phyloP scores from a whole-genome alignment of 2,797 vertebrate species.

The Neopelma chrysocephalum region DNA sequence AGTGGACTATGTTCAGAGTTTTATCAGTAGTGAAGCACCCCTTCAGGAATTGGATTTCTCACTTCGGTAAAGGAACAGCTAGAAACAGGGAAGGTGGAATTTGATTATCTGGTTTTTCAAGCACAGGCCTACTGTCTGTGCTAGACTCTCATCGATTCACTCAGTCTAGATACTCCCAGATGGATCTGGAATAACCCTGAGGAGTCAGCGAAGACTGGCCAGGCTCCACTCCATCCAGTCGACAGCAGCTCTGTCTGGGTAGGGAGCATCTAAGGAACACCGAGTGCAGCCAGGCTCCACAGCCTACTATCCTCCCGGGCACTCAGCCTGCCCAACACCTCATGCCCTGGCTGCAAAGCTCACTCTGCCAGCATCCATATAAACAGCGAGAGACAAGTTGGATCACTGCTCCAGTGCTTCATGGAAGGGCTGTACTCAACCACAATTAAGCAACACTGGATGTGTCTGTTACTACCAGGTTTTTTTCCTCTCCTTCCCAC shows the following conservation, averaged over 20 bases:
- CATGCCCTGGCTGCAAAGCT: not conserved
- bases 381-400: not conserved
- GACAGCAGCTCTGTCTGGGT: not conserved
- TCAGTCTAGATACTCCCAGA: not conserved
- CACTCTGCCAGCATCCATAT: too few relatives aligned
- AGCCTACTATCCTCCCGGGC: not conserved
- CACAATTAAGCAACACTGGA: not conserved
- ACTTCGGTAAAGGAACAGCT: not conserved
- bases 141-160: accelerated
- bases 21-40: accelerated
- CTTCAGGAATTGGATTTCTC: not conserved
- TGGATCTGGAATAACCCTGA: not conserved
- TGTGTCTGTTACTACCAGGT: not conserved
- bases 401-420: not conserved
- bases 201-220: not conserved
- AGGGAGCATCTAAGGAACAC: not conserved
- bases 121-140: not conserved
- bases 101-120: not conserved
- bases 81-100: not conserved
- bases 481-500: not conserved
- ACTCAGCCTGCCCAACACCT: not conserved
- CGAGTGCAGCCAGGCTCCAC: not conserved
- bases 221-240: not conserved
- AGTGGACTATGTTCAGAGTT: not conserved
- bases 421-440: not conserved